These are phyloP conservation scores for Iphiclides podalirius DNA, from an alignment of 2,888 invertebrate genomes.

Conservation along the genomic window DNA sequence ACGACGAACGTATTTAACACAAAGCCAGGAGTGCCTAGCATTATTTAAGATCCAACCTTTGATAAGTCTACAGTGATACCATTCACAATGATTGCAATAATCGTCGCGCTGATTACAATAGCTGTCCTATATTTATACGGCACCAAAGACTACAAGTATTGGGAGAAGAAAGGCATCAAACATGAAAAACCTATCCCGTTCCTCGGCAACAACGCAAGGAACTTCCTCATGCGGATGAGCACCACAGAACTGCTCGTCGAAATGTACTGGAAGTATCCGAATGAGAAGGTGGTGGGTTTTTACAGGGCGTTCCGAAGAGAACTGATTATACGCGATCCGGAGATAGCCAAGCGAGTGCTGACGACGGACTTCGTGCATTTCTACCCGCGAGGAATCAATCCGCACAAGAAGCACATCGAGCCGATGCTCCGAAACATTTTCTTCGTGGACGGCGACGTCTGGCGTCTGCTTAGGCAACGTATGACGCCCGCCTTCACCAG, in stretches of 20 bases:
- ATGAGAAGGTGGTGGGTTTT: constrained; percentile 50
- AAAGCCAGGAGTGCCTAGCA: too few species aligned
- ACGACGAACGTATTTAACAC: too few species aligned
- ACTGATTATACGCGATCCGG: constrained; percentile 54
- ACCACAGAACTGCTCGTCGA: constrained; percentile 41
- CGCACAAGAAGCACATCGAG: constrained; percentile 39
- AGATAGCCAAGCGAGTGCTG: constrained; percentile 46
- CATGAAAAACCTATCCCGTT: constrained; percentile 48
- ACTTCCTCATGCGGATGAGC: constrained; percentile 43
- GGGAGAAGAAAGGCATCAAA: constrained; percentile 45
- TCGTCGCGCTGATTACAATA: constrained; percentile 71
- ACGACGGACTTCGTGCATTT: constrained; percentile 50
- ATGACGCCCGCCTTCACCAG: constrained; percentile 49
- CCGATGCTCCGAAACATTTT: constrained; percentile 53
- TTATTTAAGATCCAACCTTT: too few species aligned
- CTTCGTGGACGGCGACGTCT: constrained; percentile 53
- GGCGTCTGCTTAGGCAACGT: constrained; percentile 54
- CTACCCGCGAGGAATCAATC: constrained; percentile 45
- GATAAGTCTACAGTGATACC: too few species aligned
- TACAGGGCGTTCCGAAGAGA: constrained; percentile 44
- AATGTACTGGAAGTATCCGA: constrained; percentile 50
- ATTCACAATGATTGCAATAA: background rate
- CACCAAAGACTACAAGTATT: constrained; percentile 44
- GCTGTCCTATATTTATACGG: constrained; percentile 43
- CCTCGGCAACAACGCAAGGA: constrained; percentile 46